Conservation (phyloP, 2,888 invertebrate genomes). For the Cremastinae sp. region DNA sequence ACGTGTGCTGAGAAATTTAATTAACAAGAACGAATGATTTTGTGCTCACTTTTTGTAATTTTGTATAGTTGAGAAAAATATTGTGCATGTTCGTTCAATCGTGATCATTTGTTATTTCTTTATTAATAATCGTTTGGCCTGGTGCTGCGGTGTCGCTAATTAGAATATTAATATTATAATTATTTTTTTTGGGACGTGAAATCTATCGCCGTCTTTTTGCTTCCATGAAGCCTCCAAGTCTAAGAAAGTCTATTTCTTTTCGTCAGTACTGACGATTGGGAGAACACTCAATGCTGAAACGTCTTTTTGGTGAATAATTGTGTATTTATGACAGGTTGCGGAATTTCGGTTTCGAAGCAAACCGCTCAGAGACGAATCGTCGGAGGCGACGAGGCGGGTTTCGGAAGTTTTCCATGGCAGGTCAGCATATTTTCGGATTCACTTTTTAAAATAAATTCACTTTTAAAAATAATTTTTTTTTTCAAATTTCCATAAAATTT, state of each 20-base stretch:
- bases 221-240: slow-evolving; percentile 29
- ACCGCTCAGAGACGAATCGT: slow-evolving; percentile 94
- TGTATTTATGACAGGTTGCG: slow-evolving; percentile 87
- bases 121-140: no score
- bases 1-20: no score
- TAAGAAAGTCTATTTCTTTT: slow-evolving; percentile 15
- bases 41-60: no score
- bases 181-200: not conserved
- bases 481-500: no score
- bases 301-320: slow-evolving; percentile 32
- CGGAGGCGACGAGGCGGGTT: slow-evolving; percentile 96
- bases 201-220: no score
- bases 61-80: no score
- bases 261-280: not conserved
- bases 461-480: slow-evolving; percentile 16
- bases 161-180: not conserved
- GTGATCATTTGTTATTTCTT: not conserved
- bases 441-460: slow-evolving; percentile 4
- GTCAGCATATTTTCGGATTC: slow-evolving; percentile 77
- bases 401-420: slow-evolving; percentile 97
- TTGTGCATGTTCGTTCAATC: not conserved
- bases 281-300: not conserved
- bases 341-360: slow-evolving; percentile 91
- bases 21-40: no score
- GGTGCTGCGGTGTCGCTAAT: not conserved